Evolutionary conservation across 1,140 invertebrate genomes (phyloP), one percentile per base, ranked within the genome.

Genomic region (Lasioglossum albipes): DNA sequence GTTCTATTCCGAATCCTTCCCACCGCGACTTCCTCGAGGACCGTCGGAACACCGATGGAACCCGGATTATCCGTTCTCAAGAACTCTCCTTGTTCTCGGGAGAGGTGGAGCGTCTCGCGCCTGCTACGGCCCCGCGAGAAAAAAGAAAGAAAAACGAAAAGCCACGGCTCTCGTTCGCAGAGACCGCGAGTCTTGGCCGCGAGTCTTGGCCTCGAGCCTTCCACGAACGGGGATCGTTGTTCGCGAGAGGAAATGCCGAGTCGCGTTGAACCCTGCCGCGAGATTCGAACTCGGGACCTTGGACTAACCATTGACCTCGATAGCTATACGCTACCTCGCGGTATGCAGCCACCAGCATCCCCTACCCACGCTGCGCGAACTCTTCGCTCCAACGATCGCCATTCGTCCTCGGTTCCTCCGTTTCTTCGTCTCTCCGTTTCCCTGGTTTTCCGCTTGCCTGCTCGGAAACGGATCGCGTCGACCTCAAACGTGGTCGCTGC

Each of bases 261-360:
- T 87, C 83, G 86, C 86, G 87, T 88, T 83, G 66, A 87, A 87
- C 88, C 81, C 84, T 66, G 71, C 62, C 77, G 62, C 77, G 84
- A 89, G 88, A 87, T 90, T 91, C 91, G 91, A 92, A 93, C 91
- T 90, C 87, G 82, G 92, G 92, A 91, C 92, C 92, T 93, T 93
- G 92, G 92, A 91, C 91, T 91, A 93, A 93, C 91, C 92, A 93
- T 93, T 93, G 92, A 92, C 91, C 92, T 93, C 92, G 90, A 93
- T 93, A 90, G 90, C 90, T 91, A 92, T 91, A 91, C 91, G 45
- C 71, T 75, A 79, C 70, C 77, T 83, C 77, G 77, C 77, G 81
- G 76, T 73, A 80, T 83, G 81, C 77, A 66, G 71, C 66, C 59
- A 66, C 42, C 59, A 66, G 52, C 75, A 69, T 76, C 67, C 67